phyloP scores from a whole-genome alignment of 1,140 invertebrate genomes.

The Lepidostoma basale region DNA sequence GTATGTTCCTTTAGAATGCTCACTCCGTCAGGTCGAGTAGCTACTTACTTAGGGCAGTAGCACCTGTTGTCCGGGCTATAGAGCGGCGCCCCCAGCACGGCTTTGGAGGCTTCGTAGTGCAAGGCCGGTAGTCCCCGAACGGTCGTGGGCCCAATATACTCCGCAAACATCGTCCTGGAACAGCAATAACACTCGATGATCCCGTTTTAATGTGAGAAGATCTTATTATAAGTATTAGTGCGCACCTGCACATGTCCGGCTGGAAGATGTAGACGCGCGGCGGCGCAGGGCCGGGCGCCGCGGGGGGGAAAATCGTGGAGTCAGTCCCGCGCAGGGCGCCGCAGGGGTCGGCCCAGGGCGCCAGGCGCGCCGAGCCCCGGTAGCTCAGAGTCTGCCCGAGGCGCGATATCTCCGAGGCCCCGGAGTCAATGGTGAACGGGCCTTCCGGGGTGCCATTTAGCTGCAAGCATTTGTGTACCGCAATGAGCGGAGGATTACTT shows the following conservation, averaged over 20 bases:
- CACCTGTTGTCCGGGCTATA: slow-evolving; percentile 57
- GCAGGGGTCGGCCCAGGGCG: slow-evolving; percentile 59
- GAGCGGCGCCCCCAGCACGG: slow-evolving; percentile 52
- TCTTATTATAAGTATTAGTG: too few relatives aligned
- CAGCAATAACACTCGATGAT: background rate
- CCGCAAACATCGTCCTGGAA: slow-evolving; percentile 55
- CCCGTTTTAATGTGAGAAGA: background rate
- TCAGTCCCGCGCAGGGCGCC: slow-evolving; percentile 65
- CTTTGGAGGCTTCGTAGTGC: slow-evolving; percentile 53
- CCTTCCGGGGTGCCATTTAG: slow-evolving; percentile 62
- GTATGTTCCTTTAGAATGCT: background rate
- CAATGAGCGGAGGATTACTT: background rate
- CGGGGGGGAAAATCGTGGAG: slow-evolving; percentile 64
- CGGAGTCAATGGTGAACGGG: slow-evolving; percentile 61
- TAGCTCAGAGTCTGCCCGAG: slow-evolving; percentile 63
- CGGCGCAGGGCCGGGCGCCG: slow-evolving; percentile 53
- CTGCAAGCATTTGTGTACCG: slow-evolving; percentile 48
- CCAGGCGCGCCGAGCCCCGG: slow-evolving; percentile 53
- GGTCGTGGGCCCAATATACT: slow-evolving; percentile 48
- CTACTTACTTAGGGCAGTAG: slow-evolving; percentile 57
- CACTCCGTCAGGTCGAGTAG: background rate
- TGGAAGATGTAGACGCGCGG: slow-evolving; percentile 60
- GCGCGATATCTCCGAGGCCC: slow-evolving; percentile 54
- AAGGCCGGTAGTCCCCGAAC: slow-evolving; percentile 55
- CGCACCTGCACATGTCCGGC: slow-evolving; percentile 66